phyloP scores from a whole-genome alignment of 2,888 invertebrate genomes.

The Leptinotarsa juncta region DNA sequence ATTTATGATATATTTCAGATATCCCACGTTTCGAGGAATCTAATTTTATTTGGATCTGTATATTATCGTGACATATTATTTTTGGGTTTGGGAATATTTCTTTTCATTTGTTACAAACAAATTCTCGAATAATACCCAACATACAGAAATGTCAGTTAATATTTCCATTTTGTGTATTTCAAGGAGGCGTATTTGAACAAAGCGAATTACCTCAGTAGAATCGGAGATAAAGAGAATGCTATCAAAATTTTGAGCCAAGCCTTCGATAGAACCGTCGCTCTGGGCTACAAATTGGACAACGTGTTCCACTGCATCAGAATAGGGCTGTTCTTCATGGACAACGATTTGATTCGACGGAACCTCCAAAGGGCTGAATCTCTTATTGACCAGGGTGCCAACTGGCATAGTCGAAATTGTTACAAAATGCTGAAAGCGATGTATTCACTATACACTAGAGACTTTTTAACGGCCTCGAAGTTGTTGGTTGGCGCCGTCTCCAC shows the following conservation, averaged over 20 bases:
- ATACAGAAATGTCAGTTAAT: not conserved
- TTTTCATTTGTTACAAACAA: no score
- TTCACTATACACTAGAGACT: conserved; percentile 76
- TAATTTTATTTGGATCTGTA: no score
- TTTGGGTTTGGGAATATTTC: no score
- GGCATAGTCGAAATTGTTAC: conserved; percentile 79
- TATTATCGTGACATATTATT: no score
- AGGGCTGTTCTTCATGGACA: conserved; percentile 58
- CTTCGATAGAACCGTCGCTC: conserved; percentile 60
- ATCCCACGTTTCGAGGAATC: no score
- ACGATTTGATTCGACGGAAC: conserved; percentile 54
- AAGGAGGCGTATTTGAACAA: conserved; percentile 59
- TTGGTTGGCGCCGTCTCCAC: conserved; percentile 79
- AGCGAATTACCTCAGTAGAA: conserved; percentile 63
- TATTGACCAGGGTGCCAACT: conserved; percentile 70
- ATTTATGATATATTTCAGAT: no score
- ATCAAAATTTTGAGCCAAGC: conserved; percentile 57
- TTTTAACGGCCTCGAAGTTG: conserved; percentile 73
- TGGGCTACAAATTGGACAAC: conserved; percentile 63
- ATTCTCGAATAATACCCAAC: no score
- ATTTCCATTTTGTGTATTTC: not conserved
- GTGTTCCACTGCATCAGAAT: conserved; percentile 64
- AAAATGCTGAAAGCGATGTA: conserved; percentile 76
- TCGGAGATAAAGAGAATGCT: conserved; percentile 63
- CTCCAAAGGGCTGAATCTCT: conserved; percentile 61